A percentile compares a stretch with the other conserved stretches of the same genome.
Evolutionary conservation across 92 coral and sea anemone species (phyloP).

Genomic region (Epizoanthus illoricatus): DNA sequence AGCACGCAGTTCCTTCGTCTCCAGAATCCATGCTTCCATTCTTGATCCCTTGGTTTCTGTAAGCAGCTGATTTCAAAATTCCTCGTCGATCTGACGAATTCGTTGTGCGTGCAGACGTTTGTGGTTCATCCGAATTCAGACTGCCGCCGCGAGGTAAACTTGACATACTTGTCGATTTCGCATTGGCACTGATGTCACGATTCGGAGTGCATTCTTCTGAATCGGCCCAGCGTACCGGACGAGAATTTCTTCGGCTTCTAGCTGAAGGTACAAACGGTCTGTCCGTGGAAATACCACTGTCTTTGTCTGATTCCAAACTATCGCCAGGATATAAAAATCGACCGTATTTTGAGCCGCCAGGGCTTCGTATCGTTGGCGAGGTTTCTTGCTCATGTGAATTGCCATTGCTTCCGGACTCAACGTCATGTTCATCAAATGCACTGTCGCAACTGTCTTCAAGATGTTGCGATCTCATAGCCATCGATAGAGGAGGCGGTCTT

Average conservation of each 20-base stretch:
- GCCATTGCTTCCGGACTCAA: conserved; percentile 54
- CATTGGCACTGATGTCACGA: background rate
- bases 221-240: conserved; percentile 47
- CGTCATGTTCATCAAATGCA: conserved; percentile 79
- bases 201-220: conserved; percentile 21
- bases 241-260: conserved; percentile 26
- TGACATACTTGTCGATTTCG: conserved; percentile 70
- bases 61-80: conserved; percentile 84
- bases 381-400: conserved; percentile 59
- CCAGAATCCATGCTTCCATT: conserved; percentile 66
- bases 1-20: conserved; percentile 25
- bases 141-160: conserved; percentile 42
- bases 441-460: conserved; percentile 86
- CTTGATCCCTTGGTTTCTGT: conserved; percentile 77
- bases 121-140: conserved; percentile 15
- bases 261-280: conserved; percentile 63
- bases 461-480: conserved; percentile 72
- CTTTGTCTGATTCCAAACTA: conserved; percentile 88
- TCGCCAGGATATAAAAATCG: conserved; percentile 81
- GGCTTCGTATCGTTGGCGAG: conserved; percentile 45
- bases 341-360: conserved; percentile 18
- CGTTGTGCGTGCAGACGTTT: conserved; percentile 14
- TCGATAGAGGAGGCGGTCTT: conserved; percentile 77
- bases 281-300: conserved; percentile 86
- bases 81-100: conserved; percentile 64